Evolutionary conservation across 2,113 vertebrate species (phyloP).

Genomic region (Sakesphorus luctuosus): DNA sequence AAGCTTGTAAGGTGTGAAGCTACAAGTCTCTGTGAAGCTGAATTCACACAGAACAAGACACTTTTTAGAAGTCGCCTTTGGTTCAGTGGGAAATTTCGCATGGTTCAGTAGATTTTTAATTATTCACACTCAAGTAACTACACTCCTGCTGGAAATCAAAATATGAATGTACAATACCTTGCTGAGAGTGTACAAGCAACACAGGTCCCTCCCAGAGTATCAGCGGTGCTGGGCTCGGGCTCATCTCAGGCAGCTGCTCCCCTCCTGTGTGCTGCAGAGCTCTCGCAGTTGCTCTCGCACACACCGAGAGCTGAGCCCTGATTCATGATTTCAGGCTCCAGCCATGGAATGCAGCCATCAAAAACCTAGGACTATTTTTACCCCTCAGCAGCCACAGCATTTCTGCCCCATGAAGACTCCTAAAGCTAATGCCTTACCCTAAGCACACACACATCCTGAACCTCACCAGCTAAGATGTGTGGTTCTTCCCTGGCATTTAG

Average conservation of each 20-base stretch:
- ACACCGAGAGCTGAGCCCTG: slow-evolving; percentile 29
- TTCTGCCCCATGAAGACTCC: slow-evolving; percentile 52
- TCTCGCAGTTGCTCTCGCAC: background rate
- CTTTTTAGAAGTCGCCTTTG: background rate
- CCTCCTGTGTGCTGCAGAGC: background rate
- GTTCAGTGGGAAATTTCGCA: background rate
- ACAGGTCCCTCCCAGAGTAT: slow-evolving; percentile 73
- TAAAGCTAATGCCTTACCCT: slow-evolving; percentile 50
- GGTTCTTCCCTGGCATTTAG: slow-evolving; percentile 38
- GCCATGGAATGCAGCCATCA: slow-evolving; percentile 70
- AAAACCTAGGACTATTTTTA: slow-evolving; percentile 74
- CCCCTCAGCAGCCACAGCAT: slow-evolving; percentile 57
- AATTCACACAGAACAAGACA: background rate
- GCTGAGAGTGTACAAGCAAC: slow-evolving; percentile 58
- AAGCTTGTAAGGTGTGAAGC: background rate
- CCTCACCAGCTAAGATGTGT: background rate
- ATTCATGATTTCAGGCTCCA: slow-evolving; percentile 69
- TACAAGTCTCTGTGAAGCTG: background rate
- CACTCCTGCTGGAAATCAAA: background rate
- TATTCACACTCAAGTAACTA: background rate
- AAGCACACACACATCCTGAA: background rate
- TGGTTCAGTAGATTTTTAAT: background rate
- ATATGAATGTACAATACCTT: slow-evolving; percentile 29
- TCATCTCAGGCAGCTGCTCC: slow-evolving; percentile 50
- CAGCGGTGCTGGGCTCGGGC: slow-evolving; percentile 25